These are phyloP conservation scores for Sinonovacula constricta DNA, from an alignment of 1,140 invertebrate species.

Conservation along the genomic window DNA sequence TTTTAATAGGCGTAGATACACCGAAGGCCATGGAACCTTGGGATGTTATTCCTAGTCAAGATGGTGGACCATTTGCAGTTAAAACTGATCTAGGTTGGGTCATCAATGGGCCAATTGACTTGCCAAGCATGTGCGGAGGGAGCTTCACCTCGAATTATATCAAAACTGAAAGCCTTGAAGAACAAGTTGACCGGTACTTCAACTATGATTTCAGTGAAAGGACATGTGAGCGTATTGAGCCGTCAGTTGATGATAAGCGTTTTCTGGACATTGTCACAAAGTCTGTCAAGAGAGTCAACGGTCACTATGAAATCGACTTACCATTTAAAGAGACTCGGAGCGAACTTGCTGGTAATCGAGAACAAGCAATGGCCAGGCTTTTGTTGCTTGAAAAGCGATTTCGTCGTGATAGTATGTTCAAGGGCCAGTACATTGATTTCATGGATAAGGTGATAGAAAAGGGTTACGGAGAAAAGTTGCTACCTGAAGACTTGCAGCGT, in stretches of 20 bases:
- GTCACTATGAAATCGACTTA: slow-evolving; percentile 16
- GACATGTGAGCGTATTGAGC: no score
- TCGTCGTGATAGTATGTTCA: slow-evolving; percentile 7
- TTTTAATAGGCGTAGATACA: slow-evolving; percentile 28
- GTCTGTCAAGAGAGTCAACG: not conserved
- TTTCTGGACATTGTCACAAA: slow-evolving; percentile 12
- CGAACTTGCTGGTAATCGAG: slow-evolving; percentile 24
- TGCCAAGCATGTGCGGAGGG: not conserved
- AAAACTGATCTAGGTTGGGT: slow-evolving; percentile 51
- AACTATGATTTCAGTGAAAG: slow-evolving; percentile 7
- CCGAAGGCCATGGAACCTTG: slow-evolving; percentile 36
- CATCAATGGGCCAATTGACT: slow-evolving; percentile 35
- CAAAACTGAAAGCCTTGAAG: not conserved
- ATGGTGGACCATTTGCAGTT: slow-evolving; percentile 44
- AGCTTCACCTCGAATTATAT: not conserved
- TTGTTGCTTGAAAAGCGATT: slow-evolving; percentile 9
- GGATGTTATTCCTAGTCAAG: slow-evolving; percentile 17
- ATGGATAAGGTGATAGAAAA: slow-evolving; percentile 43
- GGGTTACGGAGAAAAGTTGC: slow-evolving; percentile 15
- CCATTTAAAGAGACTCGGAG: not conserved
- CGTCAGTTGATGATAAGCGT: no score
- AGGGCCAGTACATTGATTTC: slow-evolving; percentile 25
- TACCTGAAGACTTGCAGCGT: not conserved
- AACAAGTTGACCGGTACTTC: not conserved
- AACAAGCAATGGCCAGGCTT: not conserved